Percentiles rank a stretch among this genome's conserved stretches.
Conservation (phyloP, 2,888 invertebrate genomes). For the Tipula confusa region DNA sequence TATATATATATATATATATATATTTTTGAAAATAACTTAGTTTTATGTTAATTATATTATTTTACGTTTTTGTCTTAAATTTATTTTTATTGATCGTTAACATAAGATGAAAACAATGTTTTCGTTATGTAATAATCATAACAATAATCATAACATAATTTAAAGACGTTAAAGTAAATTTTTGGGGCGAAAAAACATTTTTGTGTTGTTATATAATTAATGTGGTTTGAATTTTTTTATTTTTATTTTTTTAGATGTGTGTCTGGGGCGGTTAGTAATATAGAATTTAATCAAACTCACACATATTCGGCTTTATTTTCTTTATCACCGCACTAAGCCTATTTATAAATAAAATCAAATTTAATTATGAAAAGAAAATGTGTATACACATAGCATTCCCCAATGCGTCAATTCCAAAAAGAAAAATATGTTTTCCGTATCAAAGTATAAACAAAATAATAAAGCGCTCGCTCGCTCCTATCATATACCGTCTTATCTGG, state of each 20-base stretch:
- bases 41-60: not conserved
- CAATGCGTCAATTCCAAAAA: not conserved
- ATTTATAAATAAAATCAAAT: not conserved
- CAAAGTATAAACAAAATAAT: not conserved
- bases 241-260: too few relatives aligned
- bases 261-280: not conserved
- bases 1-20: too few relatives aligned
- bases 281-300: not conserved
- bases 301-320: not conserved
- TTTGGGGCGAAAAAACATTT: not conserved
- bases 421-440: not conserved
- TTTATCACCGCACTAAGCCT: not conserved
- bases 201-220: not conserved
- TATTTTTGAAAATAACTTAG: not conserved
- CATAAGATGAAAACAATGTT: not conserved
- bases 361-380: not conserved
- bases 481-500: not conserved
- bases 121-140: not conserved
- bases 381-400: not conserved
- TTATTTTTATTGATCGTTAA: not conserved
- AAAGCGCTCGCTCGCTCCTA: not conserved
- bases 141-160: not conserved
- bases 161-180: not conserved
- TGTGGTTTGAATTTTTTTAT: not conserved
- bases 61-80: not conserved